Conservation (phyloP, 1,140 invertebrate genomes). For the Onthophagus taurus region DNA sequence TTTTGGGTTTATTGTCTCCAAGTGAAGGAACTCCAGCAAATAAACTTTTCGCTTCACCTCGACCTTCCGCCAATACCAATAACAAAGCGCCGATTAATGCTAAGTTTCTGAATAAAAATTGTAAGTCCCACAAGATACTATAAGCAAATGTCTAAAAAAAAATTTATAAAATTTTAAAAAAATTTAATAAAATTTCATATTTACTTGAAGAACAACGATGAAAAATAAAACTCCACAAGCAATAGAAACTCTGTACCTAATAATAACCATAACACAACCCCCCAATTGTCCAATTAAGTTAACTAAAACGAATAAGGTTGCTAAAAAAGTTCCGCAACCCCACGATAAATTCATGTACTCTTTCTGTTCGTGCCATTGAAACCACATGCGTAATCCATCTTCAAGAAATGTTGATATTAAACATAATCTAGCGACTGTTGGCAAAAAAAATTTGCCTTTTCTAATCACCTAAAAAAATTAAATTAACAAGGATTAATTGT, state of each 20-base stretch:
- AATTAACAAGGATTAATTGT: conserved; percentile 5
- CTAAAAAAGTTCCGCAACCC: conserved; percentile 91
- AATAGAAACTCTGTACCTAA: conserved; percentile 84
- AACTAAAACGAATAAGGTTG: conserved; percentile 83
- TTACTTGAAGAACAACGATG: conserved; percentile 90
- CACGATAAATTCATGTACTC: conserved; percentile 98
- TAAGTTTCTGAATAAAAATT: conserved; percentile 91
- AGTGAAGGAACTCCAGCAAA: conserved; percentile 97
- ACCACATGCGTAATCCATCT: conserved; percentile 98
- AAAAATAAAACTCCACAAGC: conserved; percentile 92
- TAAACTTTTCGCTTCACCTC: conserved; percentile 82
- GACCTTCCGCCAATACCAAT: conserved; percentile 87
- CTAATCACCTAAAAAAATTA: conserved; percentile 67
- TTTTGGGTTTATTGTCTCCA: conserved; percentile 96
- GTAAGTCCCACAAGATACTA: conserved; percentile 96
- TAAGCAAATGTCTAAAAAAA: conserved; percentile 83
- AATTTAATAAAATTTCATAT: conserved; percentile 10
- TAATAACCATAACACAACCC: conserved; percentile 91
- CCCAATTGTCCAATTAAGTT: conserved; percentile 94
- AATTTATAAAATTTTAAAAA: conserved; percentile 14
- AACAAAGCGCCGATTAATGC: conserved; percentile 93
- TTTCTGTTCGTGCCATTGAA: conserved; percentile 95
- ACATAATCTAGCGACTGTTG: conserved; percentile 90
- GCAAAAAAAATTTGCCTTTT: conserved; percentile 87
- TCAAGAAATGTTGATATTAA: conserved; percentile 99